Evolutionary conservation across 2,888 invertebrate species (phyloP), one percentile per base, ranked within the genome.

Genomic region (Alentia gelatinosa): DNA sequence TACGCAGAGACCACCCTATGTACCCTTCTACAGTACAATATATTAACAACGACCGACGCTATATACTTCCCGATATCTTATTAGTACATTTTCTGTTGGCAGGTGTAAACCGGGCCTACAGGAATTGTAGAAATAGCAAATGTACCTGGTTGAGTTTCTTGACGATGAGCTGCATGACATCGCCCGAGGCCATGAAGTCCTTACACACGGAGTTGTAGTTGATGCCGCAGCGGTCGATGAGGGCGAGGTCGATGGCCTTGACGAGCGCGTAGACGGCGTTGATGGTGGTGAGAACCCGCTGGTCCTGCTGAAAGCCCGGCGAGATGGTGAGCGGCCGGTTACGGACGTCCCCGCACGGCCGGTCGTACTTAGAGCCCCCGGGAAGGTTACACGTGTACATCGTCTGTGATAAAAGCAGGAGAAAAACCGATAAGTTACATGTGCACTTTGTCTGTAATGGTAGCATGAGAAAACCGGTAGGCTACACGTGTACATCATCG

Each of bases 261-360:
- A 95, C 95, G n/a, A 96, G 89, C 1, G 96, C 94, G 89, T 95
- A 94, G 0, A 96, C 95, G n/a, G 96, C 95, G 92, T 96, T 95
- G 40, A 96, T 95, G n/a, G 96, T 96, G 26, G 95, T 94, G 30
- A 95, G 92, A 0, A 95, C 94, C n/a, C 93, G 93, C 23, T 94
- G 90, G 90, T 95, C 95, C 75, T 74, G 74, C 5, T 83, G 30
- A 74, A 93, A 93, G 40, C 79, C 63, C 0, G 90, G 90, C 0
- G 90, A 23, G 26, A 26, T 40, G 19, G 35, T 74, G 35, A 91
- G 42, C 35, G 90, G 50, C 4, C 74, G 63, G 5, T 79, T 86
- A 30, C 5, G 4, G 4, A 86, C 42, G 50, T 86, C 50, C 15
- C 9, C 30, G 47, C 91, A 91, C 3, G 86, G 30, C 9, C 4